These are phyloP conservation scores for Luidia sarsii DNA, from an alignment of 53 echinoderm and acorn worm species.

Conservation along the genomic window DNA sequence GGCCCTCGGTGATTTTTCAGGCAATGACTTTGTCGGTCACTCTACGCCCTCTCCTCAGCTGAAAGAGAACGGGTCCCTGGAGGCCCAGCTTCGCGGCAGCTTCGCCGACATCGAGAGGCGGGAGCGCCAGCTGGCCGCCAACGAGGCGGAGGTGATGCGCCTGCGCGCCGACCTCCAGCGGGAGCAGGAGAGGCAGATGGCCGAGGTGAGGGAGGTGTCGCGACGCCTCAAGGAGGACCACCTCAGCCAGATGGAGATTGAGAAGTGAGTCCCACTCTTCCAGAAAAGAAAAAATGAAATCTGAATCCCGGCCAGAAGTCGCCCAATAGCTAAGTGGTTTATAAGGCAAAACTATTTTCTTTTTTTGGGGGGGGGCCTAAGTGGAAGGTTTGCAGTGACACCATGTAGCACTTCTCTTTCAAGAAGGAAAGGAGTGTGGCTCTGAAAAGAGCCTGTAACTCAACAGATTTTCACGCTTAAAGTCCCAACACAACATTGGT, in stretches of 20 bases:
- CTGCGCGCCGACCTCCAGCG: conserved; percentile 80
- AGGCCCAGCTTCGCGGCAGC: conserved; percentile 76
- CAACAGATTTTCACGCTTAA: too few species aligned
- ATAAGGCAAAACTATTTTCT: too few species aligned
- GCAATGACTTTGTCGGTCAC: not conserved
- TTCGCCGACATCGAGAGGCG: conserved; percentile 83
- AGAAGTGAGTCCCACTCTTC: conserved; percentile 94
- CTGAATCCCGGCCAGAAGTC: too few species aligned
- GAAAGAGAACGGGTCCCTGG: conserved; percentile 78
- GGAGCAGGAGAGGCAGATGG: conserved; percentile 81
- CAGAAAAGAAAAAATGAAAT: too few species aligned
- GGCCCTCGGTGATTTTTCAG: not conserved
- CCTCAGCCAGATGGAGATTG: conserved; percentile 89
- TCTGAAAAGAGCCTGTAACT: too few species aligned
- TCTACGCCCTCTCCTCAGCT: conserved; percentile 28
- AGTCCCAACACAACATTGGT: too few species aligned
- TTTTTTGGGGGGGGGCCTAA: too few species aligned
- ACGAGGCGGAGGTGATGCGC: conserved; percentile 83
- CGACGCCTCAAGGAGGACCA: conserved; percentile 92
- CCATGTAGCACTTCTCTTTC: too few species aligned
- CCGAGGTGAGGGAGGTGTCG: conserved; percentile 86
- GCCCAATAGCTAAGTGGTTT: too few species aligned
- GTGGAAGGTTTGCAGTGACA: too few species aligned
- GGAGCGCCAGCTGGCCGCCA: conserved; percentile 86
- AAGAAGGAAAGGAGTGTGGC: too few species aligned